Base-by-base conservation (phyloP, 2,113 vertebrate genomes). In the Phoxinus phoxinus region DNA sequence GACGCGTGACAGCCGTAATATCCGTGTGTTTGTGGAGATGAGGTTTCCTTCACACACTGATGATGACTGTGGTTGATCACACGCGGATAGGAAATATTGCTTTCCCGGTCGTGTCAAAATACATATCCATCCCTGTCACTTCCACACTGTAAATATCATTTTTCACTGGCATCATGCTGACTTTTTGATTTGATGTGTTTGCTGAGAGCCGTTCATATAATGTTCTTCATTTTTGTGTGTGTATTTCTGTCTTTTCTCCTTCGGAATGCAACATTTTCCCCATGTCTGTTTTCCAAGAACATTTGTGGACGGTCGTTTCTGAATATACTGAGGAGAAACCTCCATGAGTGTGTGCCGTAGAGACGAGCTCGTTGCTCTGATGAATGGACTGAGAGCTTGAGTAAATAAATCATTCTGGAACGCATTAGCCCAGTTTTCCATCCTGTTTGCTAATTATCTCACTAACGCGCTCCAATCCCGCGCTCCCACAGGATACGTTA, bases 401-500 rank as follows among this genome's bases (percentile, higher is more conserved):
- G 88, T 87, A 87, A 89, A 89, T 87, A 84, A 86, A 89, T 89
- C 86, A 87, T 87, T 86, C 81, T 89, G 84, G 76, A 83, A 89
- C 87, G 84, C 86, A 69, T 87, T 85, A 90, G 78, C 88, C 83
- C 35, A 86, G 89, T 89, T 92, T 90, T 90, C 89, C 80, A 76
- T 88, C 87, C 88, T 89, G 91, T 83, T 85, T 86, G 91, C 87
- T 91, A 92, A 94, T 94, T 92, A 94, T 92, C 87, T 87, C 83
- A 35, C 91, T 90, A 91, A 89, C 84, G 30, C 80, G 89, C 90
- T 92, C 80, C 87, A 90, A 88, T 83, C 63, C 86, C 65, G 46
- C 72, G 83, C 71, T 92, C 92, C 91, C 93, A 59, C 85, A 87
- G 90, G 91, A 92, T 84, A 83, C 74, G 90, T 94, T 94, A 90